Evolutionary conservation across 2,888 invertebrate genomes (phyloP).

Genomic region (Ormyrus rosae): DNA sequence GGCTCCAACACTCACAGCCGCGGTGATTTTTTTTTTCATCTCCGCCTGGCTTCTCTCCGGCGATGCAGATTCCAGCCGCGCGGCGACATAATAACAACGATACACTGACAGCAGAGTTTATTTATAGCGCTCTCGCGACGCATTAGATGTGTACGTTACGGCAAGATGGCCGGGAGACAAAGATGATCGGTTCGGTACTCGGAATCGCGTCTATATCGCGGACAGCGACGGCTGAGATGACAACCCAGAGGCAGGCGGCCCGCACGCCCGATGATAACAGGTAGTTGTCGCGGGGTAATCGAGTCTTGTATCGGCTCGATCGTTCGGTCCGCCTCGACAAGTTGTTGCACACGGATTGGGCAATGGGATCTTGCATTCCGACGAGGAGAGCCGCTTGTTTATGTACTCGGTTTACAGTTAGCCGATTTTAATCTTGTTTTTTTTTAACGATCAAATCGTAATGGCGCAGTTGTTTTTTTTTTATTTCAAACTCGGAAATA

Average conservation of each 20-base stretch:
- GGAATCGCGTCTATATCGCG: conserved; percentile 7
- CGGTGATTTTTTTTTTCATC: background rate
- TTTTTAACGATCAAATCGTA: too few relatives aligned
- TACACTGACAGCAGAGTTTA: conserved; percentile 46
- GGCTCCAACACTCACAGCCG: too few relatives aligned
- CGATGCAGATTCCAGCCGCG: background rate
- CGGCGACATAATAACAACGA: conserved; percentile 31
- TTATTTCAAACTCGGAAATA: too few relatives aligned
- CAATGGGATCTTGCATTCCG: too few relatives aligned
- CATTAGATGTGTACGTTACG: conserved; percentile 5
- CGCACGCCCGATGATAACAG: conserved; percentile 29
- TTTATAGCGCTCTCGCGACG: conserved; percentile 32
- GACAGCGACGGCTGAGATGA: background rate
- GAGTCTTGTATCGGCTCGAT: too few relatives aligned
- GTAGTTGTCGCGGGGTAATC: background rate
- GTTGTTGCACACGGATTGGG: too few relatives aligned
- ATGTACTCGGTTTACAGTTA: too few relatives aligned
- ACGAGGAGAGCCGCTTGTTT: too few relatives aligned
- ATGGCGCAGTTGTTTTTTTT: too few relatives aligned
- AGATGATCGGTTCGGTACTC: background rate
- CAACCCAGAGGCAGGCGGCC: too few relatives aligned
- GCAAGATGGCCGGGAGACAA: background rate
- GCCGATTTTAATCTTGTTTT: too few relatives aligned
- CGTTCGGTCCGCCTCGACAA: too few relatives aligned
- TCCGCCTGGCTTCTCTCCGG: background rate